A percentile compares a stretch with the other conserved stretches of the same genome.
phyloP scores from a whole-genome alignment of 2,113 vertebrate species.

The Neogale vison region DNA sequence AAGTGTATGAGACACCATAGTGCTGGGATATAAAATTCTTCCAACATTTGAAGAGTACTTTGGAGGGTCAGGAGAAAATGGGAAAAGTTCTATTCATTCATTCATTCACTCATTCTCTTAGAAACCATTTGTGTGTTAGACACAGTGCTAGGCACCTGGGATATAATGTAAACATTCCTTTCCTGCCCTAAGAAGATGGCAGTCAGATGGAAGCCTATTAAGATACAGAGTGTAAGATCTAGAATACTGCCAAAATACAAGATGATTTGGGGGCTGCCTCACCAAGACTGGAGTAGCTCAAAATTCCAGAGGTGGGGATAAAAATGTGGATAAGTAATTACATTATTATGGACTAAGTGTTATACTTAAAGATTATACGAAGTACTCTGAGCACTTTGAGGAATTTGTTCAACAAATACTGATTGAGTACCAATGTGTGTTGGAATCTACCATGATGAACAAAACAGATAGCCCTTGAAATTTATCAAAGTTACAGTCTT shows the following conservation, averaged over 20 bases:
- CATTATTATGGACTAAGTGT: neutral
- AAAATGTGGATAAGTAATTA: neutral
- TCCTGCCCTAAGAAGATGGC: neutral
- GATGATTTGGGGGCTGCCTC: neutral
- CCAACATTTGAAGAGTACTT: neutral
- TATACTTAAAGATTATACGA: neutral
- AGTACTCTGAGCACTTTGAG: neutral
- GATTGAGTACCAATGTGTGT: neutral
- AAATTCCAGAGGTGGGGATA: neutral
- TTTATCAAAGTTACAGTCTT: neutral
- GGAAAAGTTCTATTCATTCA: neutral
- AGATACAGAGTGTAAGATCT: neutral
- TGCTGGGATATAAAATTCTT: neutral
- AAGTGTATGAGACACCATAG: neutral
- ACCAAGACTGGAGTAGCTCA: neutral
- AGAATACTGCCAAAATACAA: neutral
- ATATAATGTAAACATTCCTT: neutral
- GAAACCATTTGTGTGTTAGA: neutral
- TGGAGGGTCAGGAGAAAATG: neutral
- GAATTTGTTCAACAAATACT: neutral
- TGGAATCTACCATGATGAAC: neutral
- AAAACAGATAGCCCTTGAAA: neutral
- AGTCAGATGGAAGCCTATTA: neutral
- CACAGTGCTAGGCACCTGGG: neutral
- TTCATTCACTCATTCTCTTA: neutral